Evolutionary conservation across 1,140 invertebrate species (phyloP), one percentile per base, ranked within the genome.

Genomic region (Tetragonula clypearis): DNA sequence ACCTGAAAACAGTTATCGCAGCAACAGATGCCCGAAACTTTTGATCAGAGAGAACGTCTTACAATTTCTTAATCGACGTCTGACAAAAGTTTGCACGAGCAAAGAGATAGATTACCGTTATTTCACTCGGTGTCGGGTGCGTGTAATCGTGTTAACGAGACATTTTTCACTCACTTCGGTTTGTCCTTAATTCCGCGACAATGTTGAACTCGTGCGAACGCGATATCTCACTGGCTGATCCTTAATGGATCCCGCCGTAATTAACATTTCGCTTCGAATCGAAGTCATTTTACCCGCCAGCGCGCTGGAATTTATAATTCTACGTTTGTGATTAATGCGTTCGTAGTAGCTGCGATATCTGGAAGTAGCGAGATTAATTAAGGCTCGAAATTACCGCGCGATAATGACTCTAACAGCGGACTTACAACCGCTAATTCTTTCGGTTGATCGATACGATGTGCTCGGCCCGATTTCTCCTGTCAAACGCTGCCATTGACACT

Each of bases 11-110:
- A 58, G 77, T 60, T 86, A 62, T 76, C 35, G 85, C 85, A 86
- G 75, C 86, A 87, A 75, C 80, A 73, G 76, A 79, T 83, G 72
- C 74, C 71, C 60, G 3, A 55, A 49, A 35, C 30, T 53, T 56
- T 6, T 58, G 19, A 17, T 23, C 30, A 23, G 0, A 3, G 15
- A 1, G 3, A 21, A 49, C 58, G 15, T 19, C 15, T 80, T 15
- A 1, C 17, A 8, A 35, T 49, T 65, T 35, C 26, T 26, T 21
- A 11, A 12, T 58, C 11, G 11, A 12, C 3, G 9, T 12, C 14
- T 30, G 15, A 17, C 1, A 23, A n/a, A 73, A 53, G 17, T 19
- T 62, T 65, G 62, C 66, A 6, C 65, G 66, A 2, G 2, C 53
- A 55, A 55, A 55, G 12, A 55, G 53, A 8, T 49, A 49, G 6